Evolutionary conservation across 2,113 vertebrate genomes (phyloP), one percentile per base, ranked within the genome.

Genomic region (Merops nubicus): DNA sequence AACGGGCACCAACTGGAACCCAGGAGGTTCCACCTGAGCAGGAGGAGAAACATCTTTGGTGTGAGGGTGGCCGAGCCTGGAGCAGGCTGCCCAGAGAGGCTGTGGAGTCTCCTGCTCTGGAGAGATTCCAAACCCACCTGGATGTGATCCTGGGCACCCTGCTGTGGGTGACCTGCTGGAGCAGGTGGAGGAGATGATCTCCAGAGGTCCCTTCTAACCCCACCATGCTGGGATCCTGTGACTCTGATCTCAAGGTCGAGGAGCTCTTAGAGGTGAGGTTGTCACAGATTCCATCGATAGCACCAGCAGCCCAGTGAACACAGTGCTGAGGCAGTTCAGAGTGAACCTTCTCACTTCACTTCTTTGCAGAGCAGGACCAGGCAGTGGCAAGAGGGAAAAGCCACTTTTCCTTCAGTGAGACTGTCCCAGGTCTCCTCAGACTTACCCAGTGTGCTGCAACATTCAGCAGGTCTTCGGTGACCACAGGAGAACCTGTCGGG

Each of bases 401-500:
- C 23, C 19, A 54, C 53, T 33, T 54, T 18, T 54, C 53, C 11
- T 19, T 54, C 31, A 33, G 16, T 19, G 29, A 11, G 29, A 33
- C 53, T 10, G 5, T 33, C 18, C 51, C 77, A 20, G 45, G 22
- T 5, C 12, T 47, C 53, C 4, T 1, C 15, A 21, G 26, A 9
- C 9, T 14, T 20, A 43, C 9, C 14, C 25, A 3, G 17, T 12
- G 7, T 9, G 22, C 9, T 50, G 57, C 68, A 16, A 3, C 15
- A 0, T 56, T 47, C 19, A 9, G 4, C 16, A 1, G 65, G 67
- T 15, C 40, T 54, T 26, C 10, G 3, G 53, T 11, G 45, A 47
- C 4, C 0, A 0, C 38, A 31, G 45, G 9, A 54, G 54, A 40
- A 6, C 23, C 12, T 1, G 1, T 31, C 22, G 11, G 15, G 28